phyloP scores from a whole-genome alignment of 2,113 vertebrate species.

The Donacobius atricapilla region DNA sequence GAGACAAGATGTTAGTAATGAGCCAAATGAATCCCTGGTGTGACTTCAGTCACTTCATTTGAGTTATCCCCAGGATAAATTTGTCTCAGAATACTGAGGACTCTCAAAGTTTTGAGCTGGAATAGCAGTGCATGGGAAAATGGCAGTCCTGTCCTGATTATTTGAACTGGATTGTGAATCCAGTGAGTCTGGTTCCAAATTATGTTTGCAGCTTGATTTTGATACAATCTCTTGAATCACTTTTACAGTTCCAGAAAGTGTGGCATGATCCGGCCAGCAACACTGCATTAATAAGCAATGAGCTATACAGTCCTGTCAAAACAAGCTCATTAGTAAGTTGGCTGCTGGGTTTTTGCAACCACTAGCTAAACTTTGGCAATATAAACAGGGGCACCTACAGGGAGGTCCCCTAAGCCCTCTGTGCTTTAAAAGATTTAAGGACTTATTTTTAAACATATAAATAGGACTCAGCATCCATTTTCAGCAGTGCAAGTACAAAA shows the following conservation, averaged over 20 bases:
- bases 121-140: neutral
- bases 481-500: neutral
- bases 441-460: constrained; percentile 10
- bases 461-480: neutral
- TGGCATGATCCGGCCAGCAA: constrained; percentile 44
- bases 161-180: neutral
- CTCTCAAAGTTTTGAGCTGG: neutral
- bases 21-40: constrained; percentile 40
- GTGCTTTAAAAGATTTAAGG: constrained; percentile 37
- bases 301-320: constrained; percentile 55
- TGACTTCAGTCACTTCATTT: constrained; percentile 37
- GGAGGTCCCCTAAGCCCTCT: constrained; percentile 25
- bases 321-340: constrained; percentile 56
- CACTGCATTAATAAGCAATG: constrained; percentile 49
- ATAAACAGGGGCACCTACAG: constrained; percentile 39
- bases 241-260: constrained; percentile 44
- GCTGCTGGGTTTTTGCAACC: constrained; percentile 45
- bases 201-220: constrained; percentile 13
- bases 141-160: neutral
- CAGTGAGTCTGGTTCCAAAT: neutral
- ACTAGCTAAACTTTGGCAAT: constrained; percentile 41
- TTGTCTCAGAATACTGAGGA: neutral
- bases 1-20: constrained; percentile 27
- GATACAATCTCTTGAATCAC: constrained; percentile 12
- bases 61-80: constrained; percentile 28